phyloP scores from a whole-genome alignment of 1,140 invertebrate species.

The Panulirus ornatus region DNA sequence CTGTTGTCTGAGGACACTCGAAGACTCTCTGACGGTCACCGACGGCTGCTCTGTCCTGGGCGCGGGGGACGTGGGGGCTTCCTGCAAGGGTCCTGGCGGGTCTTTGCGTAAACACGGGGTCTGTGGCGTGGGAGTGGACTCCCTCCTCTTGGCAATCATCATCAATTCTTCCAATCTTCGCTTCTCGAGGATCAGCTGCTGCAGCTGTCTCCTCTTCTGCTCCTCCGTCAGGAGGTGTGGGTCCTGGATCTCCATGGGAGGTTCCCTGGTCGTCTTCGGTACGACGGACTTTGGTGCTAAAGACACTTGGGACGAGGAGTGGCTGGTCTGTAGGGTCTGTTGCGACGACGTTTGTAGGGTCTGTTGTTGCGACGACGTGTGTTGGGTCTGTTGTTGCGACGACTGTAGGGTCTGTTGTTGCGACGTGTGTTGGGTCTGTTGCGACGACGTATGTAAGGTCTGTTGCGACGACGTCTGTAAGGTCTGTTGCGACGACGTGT shows the following conservation, averaged over 20 bases:
- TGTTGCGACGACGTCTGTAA: conserved; percentile 12
- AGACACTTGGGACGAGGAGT: conserved; percentile 43
- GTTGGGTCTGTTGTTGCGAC: too few species aligned
- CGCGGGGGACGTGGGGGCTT: neutral
- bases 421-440: conserved; percentile 18
- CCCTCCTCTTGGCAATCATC: conserved; percentile 74
- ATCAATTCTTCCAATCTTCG: conserved; percentile 71
- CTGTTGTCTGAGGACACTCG: neutral
- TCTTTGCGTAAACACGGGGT: neutral
- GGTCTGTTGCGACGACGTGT: conserved; percentile 24
- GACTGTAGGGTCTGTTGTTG: conserved; percentile 21
- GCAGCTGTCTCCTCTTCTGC: conserved; percentile 67
- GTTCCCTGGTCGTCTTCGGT: conserved; percentile 27
- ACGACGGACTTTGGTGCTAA: neutral
- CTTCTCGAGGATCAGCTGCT: conserved; percentile 73
- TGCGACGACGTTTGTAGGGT: conserved; percentile 14
- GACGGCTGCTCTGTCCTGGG: neutral
- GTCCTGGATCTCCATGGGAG: conserved; percentile 55
- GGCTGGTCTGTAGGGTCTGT: conserved; percentile 25
- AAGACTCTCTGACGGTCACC: neutral
- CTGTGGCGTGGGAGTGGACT: conserved; percentile 32
- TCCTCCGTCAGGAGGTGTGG: conserved; percentile 61
- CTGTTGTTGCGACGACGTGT: conserved; percentile 26
- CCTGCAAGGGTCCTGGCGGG: neutral
- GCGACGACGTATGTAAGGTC: conserved; percentile 11